Conservation (phyloP, 1,140 invertebrate species). For the Trigoniulus corallinus region DNA sequence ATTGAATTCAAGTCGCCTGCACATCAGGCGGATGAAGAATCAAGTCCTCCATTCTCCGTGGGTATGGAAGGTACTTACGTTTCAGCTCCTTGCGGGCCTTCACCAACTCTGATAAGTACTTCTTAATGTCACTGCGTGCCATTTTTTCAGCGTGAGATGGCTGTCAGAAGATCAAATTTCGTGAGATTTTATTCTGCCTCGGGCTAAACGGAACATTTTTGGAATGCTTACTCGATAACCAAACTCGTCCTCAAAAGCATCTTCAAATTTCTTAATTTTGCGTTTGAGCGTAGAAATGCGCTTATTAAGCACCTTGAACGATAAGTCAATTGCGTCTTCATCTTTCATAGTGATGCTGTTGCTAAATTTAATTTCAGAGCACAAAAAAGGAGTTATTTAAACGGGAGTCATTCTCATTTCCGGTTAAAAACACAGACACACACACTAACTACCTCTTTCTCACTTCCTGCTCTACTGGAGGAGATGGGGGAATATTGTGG, state of each 20-base stretch:
- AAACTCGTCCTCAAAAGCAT: constrained; percentile 60
- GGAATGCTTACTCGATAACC: constrained; percentile 40
- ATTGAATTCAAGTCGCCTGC: background rate
- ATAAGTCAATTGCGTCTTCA: constrained; percentile 23
- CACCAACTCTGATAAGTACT: constrained; percentile 49
- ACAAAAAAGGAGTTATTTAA: too few relatives aligned
- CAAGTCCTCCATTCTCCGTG: background rate
- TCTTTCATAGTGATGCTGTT: constrained; percentile 12
- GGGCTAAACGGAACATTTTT: too few relatives aligned
- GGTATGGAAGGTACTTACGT: constrained; percentile 30
- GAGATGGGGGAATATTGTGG: constrained; percentile 35
- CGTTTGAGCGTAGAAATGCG: constrained; percentile 60
- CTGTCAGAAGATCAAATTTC: constrained; percentile 24
- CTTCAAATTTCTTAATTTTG: constrained; percentile 69
- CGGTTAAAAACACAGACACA: too few relatives aligned
- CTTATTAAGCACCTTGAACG: constrained; percentile 39
- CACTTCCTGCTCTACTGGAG: constrained; percentile 38
- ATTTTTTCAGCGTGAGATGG: constrained; percentile 77
- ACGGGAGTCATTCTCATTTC: too few relatives aligned
- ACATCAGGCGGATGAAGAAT: too few relatives aligned
- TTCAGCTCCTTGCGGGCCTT: constrained; percentile 73
- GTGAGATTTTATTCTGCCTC: constrained; percentile 18
- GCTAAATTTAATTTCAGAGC: too few relatives aligned
- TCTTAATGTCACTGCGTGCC: constrained; percentile 63
- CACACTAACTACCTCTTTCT: too few relatives aligned